Base-by-base conservation (phyloP, 2,888 invertebrate species). In the Caenorhabditis drosophilae region DNA sequence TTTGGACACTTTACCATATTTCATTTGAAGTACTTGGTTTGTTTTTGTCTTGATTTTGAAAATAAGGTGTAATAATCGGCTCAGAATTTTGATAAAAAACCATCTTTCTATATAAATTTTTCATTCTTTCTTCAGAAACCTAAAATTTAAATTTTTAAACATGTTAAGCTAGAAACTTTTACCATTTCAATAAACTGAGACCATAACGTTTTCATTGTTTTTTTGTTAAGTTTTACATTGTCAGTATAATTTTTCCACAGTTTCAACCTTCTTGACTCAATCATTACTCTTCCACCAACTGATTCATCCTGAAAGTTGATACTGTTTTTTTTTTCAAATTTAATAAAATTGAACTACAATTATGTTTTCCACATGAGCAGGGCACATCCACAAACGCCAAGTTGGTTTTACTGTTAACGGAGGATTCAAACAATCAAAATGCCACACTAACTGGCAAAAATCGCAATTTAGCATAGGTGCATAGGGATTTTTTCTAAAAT, bases 361-460 rank as follows among this genome's bases (percentile, higher is more conserved):
- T 2, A 34, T n/a, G 15, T 15, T 9, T 35, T 47, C 47, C 20
- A 47, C 47, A 35, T 47, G 47, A 4, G 35, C 34, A 2, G 47
- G 47, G 35, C 47, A 47, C 47, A 47, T 47, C 47, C 47, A 47
- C 22, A 15, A n/a, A 22, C 47, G 34, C 45, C 45, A 45, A 35
- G 34, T 35, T 15, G 47, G 47, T 22, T n/a, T 25, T 15, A 34
- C 35, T 20, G 22, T 22, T 12, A 47, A 20, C 6, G 47, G 47
- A 2, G 47, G 22, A 15, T 31, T 23, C 15, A 47, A 18, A 23
- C 47, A 47, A 18, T 34, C 18, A 16, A 47, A 25, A 25, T 47
- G 47, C 47, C 47, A 47, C 11, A 20, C 3, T 7, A n/a, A 16
- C 4, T n/a, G 16, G 15, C 47, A 47, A 47, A 47, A 47, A 35